Percentiles rank a stretch among this genome's conserved stretches.
phyloP scores from a whole-genome alignment of 2,113 vertebrate species.

The Panthera uncia region DNA sequence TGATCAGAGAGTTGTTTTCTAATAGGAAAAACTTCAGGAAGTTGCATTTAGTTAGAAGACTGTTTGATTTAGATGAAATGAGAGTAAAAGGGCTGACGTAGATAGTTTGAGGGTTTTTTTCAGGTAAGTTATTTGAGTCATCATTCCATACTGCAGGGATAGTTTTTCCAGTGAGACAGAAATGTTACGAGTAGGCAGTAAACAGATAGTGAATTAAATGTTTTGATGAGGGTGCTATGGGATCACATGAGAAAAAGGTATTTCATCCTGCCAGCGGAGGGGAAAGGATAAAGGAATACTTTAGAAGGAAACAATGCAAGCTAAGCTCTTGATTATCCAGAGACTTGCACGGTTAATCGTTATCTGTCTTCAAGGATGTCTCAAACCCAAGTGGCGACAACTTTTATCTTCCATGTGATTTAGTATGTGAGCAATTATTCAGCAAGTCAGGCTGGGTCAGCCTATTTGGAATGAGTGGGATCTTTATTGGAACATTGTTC shows the following conservation, averaged over 20 bases:
- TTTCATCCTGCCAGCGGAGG: neutral
- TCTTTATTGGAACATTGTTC: neutral
- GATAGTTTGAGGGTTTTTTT: neutral
- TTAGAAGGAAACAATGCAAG: neutral
- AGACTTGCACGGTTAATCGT: neutral
- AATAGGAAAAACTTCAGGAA: neutral
- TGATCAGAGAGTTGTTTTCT: conserved; percentile 32
- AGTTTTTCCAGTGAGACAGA: neutral
- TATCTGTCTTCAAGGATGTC: neutral
- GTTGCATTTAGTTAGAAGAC: conserved; percentile 5
- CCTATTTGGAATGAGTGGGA: neutral
- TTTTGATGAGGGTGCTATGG: neutral
- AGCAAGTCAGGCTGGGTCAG: neutral
- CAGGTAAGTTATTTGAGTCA: neutral
- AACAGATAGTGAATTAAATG: neutral
- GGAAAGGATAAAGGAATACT: neutral
- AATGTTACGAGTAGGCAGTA: neutral
- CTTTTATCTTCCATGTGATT: neutral
- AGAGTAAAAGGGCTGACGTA: neutral
- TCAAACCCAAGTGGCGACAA: neutral
- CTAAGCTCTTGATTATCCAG: neutral
- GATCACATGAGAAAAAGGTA: neutral
- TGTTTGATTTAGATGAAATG: neutral
- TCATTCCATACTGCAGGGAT: neutral
- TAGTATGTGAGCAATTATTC: neutral